phyloP scores from a whole-genome alignment of 2,113 vertebrate genomes.

The Ailuropoda melanoleuca region DNA sequence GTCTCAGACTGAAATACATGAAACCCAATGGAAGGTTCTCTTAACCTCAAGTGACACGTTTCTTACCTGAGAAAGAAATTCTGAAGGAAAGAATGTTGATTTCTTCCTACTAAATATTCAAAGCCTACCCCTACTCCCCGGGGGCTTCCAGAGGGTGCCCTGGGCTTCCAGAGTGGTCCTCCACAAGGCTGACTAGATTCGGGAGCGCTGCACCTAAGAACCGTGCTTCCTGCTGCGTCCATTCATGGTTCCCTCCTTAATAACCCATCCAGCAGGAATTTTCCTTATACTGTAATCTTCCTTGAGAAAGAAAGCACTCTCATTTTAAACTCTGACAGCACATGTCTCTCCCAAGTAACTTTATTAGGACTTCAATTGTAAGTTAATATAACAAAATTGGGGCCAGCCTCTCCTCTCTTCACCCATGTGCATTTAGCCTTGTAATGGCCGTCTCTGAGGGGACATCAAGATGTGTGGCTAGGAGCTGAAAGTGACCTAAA shows the following conservation, averaged over 20 bases:
- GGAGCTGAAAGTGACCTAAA: neutral
- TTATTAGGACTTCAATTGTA: neutral
- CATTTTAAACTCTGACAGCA: neutral
- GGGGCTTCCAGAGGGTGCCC: neutral
- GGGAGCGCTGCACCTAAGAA: neutral
- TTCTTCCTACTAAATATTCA: constrained; percentile 22
- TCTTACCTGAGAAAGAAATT: constrained; percentile 22
- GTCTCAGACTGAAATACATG: neutral
- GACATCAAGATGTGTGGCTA: neutral
- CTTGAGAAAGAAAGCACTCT: constrained; percentile 26
- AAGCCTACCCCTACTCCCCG: neutral
- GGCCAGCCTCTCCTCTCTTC: neutral
- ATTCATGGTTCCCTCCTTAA: neutral
- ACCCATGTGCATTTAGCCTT: constrained; percentile 30
- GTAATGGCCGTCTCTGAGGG: neutral
- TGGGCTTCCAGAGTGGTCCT: neutral
- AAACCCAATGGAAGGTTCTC: neutral
- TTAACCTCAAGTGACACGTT: neutral
- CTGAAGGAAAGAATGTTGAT: neutral
- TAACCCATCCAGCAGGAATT: neutral
- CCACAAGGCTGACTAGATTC: neutral
- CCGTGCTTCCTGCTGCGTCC: neutral
- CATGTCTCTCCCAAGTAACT: neutral
- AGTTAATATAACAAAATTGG: neutral
- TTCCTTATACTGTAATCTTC: neutral